phyloP scores from a whole-genome alignment of 2,888 invertebrate genomes.

The Sesia bembeciformis region DNA sequence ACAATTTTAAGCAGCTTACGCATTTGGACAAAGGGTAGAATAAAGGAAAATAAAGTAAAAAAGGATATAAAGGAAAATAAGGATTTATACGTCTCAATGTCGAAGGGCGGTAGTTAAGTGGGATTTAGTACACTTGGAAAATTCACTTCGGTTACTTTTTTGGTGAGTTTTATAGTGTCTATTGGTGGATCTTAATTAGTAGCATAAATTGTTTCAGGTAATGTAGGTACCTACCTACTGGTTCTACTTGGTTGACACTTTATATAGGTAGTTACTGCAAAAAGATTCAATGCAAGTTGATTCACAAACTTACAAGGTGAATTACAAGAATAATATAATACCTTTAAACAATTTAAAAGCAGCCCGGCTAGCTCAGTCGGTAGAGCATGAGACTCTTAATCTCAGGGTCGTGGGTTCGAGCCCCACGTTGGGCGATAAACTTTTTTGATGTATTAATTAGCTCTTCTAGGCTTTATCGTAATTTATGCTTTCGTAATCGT shows the following conservation, averaged over 20 bases:
- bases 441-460: too few relatives aligned
- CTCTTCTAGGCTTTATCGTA: too few relatives aligned
- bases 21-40: slow-evolving; percentile 7
- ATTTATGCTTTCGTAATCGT: too few relatives aligned
- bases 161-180: too few relatives aligned
- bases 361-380: slow-evolving; percentile 71
- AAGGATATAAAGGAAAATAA: neutral
- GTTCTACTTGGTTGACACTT: too few relatives aligned
- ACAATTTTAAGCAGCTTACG: slow-evolving; percentile 11
- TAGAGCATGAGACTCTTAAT: slow-evolving; percentile 76
- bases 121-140: neutral
- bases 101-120: neutral
- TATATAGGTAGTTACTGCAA: too few relatives aligned
- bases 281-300: too few relatives aligned
- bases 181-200: too few relatives aligned
- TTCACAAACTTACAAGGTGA: too few relatives aligned
- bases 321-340: neutral
- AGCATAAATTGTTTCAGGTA: too few relatives aligned
- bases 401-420: slow-evolving; percentile 77
- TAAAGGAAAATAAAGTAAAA: neutral
- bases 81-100: slow-evolving; percentile 1
- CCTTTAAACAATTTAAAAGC: rapidly evolving
- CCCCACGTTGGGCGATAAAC: slow-evolving; percentile 71
- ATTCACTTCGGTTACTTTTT: too few relatives aligned
- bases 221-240: too few relatives aligned